A percentile compares a stretch with the other conserved stretches of the same genome.
phyloP scores from a whole-genome alignment of 64 coral and sea anemone species.

The Montipora capricornis region DNA sequence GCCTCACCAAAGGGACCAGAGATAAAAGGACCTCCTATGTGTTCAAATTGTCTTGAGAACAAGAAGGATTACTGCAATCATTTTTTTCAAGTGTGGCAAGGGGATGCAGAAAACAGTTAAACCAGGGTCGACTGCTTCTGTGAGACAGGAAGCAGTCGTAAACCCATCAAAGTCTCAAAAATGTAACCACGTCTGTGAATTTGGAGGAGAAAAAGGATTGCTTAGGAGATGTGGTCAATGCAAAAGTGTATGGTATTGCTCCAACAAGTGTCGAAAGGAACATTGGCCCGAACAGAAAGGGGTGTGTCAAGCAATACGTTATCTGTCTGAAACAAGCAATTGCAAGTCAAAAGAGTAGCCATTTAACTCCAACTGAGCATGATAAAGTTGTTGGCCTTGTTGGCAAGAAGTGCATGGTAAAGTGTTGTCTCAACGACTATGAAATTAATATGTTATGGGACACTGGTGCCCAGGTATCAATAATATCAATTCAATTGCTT shows the following conservation, averaged over 20 bases:
- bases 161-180: constrained; percentile 7
- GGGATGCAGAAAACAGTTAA: constrained; percentile 24
- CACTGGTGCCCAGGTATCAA: too few species aligned
- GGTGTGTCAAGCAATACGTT: too few species aligned
- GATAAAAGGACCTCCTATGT: constrained; percentile 47
- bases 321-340: too few species aligned
- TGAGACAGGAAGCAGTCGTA: constrained; percentile 39
- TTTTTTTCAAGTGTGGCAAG: not conserved
- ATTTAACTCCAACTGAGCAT: too few species aligned
- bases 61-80: constrained; percentile 37
- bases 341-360: too few species aligned
- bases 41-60: constrained; percentile 35
- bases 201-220: not conserved
- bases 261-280: too few species aligned
- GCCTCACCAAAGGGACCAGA: not conserved
- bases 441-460: too few species aligned
- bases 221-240: not conserved
- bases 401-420: too few species aligned
- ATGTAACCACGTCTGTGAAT: not conserved
- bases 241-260: not conserved
- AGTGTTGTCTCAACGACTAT: too few species aligned
- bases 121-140: not conserved
- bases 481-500: too few species aligned
- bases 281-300: too few species aligned
- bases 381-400: too few species aligned